phyloP scores from a whole-genome alignment of 2,113 vertebrate species.

The Actenoides hombroni region DNA sequence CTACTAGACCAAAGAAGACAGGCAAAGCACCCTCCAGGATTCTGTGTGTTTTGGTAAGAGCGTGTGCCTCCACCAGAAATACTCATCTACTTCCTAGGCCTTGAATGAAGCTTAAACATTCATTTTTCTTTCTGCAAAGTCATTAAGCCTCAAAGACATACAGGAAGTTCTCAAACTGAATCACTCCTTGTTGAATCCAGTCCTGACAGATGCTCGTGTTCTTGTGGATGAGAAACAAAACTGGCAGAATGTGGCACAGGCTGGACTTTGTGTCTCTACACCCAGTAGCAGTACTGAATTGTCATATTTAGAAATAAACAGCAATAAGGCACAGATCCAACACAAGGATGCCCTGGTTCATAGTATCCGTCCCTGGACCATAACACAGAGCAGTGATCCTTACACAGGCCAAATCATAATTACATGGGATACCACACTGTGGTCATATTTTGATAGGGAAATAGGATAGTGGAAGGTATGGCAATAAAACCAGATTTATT shows the following conservation, averaged over 20 bases:
- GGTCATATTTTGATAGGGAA: neutral
- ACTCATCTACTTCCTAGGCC: neutral
- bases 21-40: neutral
- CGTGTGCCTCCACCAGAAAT: neutral
- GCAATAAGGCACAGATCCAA: neutral
- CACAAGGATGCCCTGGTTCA: neutral
- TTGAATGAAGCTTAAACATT: slow-evolving; percentile 16
- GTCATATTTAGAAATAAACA: neutral
- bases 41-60: neutral
- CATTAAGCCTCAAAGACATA: slow-evolving; percentile 1
- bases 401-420: neutral
- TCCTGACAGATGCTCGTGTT: slow-evolving; percentile 31
- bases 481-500: neutral
- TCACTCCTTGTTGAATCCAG: slow-evolving; percentile 8
- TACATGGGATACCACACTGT: neutral
- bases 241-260: slow-evolving; percentile 27
- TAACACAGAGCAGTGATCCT: neutral
- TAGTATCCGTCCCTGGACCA: neutral
- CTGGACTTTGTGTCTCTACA: slow-evolving; percentile 44
- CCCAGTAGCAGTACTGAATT: neutral
- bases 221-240: slow-evolving; percentile 39
- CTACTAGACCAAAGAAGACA: neutral
- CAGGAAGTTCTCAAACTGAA: slow-evolving; percentile 28
- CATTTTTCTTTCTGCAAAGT: neutral
- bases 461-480: neutral